Conservation (phyloP, 2,888 invertebrate species). For the Meandrusa payeni region DNA sequence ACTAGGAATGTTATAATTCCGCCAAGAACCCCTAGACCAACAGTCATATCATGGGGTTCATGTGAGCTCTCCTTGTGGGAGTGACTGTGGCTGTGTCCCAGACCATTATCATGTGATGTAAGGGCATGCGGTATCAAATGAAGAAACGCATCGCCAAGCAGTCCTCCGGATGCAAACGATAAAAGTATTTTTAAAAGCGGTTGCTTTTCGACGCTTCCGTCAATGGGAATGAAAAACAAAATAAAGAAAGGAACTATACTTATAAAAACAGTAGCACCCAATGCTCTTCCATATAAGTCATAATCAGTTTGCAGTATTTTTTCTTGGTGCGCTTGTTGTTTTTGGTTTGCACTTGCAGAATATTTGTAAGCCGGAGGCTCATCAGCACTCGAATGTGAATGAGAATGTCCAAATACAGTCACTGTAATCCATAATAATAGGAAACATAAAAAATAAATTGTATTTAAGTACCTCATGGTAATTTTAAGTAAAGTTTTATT, state of each 20-base stretch:
- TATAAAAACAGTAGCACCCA: constrained; percentile 95
- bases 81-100: constrained; percentile 77
- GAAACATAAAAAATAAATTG: constrained; percentile 25
- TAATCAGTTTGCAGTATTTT: constrained; percentile 51
- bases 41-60: constrained; percentile 89
- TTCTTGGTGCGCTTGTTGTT: constrained; percentile 70
- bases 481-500: too few relatives aligned
- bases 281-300: constrained; percentile 88
- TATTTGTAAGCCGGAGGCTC: constrained; percentile 91
- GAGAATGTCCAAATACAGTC: constrained; percentile 52
- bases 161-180: constrained; percentile 96
- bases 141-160: constrained; percentile 98
- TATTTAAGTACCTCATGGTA: constrained; percentile 29
- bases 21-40: constrained; percentile 96
- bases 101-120: constrained; percentile 59
- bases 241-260: constrained; percentile 97
- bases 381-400: constrained; percentile 74
- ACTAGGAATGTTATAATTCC: constrained; percentile 96
- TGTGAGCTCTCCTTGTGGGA: constrained; percentile 69
- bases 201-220: constrained; percentile 90
- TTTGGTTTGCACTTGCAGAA: constrained; percentile 83
- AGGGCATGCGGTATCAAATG: constrained; percentile 99
- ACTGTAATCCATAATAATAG: constrained; percentile 29
- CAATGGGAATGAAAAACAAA: constrained; percentile 95
- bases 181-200: constrained; percentile 93